phyloP scores from a whole-genome alignment of 2,113 vertebrate species.

The Cariama cristata region DNA sequence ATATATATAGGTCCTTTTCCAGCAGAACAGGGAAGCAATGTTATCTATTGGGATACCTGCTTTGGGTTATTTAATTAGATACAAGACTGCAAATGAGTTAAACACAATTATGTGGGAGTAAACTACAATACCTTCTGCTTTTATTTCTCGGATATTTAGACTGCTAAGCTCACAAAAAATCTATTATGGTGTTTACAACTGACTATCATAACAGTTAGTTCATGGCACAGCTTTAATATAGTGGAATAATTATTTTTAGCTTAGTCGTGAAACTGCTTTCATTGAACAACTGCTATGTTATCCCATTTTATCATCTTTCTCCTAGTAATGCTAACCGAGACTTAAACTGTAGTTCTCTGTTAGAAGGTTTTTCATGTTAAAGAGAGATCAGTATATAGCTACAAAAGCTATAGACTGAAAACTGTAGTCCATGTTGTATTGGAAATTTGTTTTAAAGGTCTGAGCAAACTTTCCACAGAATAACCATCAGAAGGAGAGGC shows the following conservation, averaged over 20 bases:
- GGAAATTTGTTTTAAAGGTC: neutral
- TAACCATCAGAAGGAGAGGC: neutral
- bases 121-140: neutral
- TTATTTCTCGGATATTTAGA: conserved; percentile 9
- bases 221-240: conserved; percentile 9
- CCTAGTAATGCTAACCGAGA: neutral
- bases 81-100: neutral
- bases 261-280: conserved; percentile 49
- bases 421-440: neutral
- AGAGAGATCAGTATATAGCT: neutral
- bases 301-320: conserved; percentile 14
- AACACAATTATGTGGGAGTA: neutral
- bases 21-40: neutral
- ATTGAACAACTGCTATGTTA: conserved; percentile 9
- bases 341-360: neutral
- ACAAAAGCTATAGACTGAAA: neutral
- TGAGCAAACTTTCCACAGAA: neutral
- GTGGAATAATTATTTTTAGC: conserved; percentile 24
- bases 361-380: neutral
- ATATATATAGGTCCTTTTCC: neutral
- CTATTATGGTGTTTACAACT: neutral
- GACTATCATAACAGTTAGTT: conserved; percentile 10
- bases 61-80: neutral
- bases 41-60: neutral
- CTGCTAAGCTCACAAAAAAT: neutral